These are phyloP conservation scores for Cyprinodon brontotheroides DNA, from an alignment of 2,113 vertebrate genomes.

Conservation along the genomic window DNA sequence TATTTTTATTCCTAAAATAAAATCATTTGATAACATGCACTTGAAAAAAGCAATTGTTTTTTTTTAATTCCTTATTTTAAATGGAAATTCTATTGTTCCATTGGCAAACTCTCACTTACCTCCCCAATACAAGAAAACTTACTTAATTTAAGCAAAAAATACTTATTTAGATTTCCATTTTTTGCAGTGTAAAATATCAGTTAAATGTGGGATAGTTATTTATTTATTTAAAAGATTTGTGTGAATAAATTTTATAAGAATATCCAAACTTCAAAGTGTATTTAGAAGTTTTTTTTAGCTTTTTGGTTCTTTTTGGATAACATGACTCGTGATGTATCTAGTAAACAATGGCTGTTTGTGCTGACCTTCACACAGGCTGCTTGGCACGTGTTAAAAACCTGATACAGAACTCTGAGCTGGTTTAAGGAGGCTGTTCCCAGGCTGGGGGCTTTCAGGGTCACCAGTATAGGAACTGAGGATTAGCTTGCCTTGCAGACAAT, in stretches of 20 bases:
- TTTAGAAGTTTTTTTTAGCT: background rate
- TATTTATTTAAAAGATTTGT: background rate
- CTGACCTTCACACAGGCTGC: conserved; percentile 48
- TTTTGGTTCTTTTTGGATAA: background rate
- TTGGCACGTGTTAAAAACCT: conserved; percentile 37
- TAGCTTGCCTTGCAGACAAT: conserved; percentile 4
- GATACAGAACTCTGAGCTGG: conserved; percentile 20
- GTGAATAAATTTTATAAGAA: background rate
- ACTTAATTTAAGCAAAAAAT: too few relatives aligned
- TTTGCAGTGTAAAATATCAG: background rate
- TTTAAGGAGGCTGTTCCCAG: background rate
- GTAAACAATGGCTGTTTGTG: background rate
- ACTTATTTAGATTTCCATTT: too few relatives aligned
- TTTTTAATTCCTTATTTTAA: too few relatives aligned
- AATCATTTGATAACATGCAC: too few relatives aligned
- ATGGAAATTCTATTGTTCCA: too few relatives aligned
- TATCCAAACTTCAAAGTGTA: background rate
- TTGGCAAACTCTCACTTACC: too few relatives aligned
- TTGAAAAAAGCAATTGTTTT: too few relatives aligned
- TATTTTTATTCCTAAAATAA: too few relatives aligned
- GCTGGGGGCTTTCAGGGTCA: conserved; percentile 24
- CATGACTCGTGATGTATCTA: background rate
- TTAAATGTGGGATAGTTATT: background rate
- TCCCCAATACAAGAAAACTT: too few relatives aligned
- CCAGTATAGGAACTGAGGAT: conserved; percentile 21